A percentile compares a stretch with the other conserved stretches of the same genome.
Conservation (phyloP, 2,888 invertebrate genomes). For the Limnephilus auricula region DNA sequence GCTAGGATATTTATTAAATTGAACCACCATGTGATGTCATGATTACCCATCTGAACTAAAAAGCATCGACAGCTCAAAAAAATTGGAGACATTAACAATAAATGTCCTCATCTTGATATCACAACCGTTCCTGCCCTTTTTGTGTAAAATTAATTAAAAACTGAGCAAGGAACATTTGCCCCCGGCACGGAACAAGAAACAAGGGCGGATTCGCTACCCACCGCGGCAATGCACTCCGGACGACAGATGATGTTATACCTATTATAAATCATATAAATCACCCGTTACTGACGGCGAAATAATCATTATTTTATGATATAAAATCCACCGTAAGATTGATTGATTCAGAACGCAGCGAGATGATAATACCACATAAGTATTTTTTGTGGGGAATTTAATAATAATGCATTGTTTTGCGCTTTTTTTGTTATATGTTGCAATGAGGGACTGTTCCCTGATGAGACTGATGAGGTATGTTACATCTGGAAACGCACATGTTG, state of each 20-base stretch:
- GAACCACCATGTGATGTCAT: neutral
- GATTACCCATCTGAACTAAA: neutral
- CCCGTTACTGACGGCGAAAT: neutral
- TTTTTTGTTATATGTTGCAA: neutral
- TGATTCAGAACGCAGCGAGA: constrained; percentile 22
- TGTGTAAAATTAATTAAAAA: constrained; percentile 7
- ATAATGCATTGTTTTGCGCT: neutral
- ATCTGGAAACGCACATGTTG: neutral
- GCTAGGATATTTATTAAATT: too few species aligned
- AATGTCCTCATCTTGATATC: neutral
- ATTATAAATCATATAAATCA: constrained; percentile 32
- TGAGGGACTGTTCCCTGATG: neutral
- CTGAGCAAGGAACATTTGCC: neutral
- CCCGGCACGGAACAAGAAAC: neutral
- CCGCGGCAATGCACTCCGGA: neutral
- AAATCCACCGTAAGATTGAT: constrained; percentile 6
- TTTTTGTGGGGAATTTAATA: constrained; percentile 11
- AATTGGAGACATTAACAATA: neutral
- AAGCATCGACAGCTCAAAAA: neutral
- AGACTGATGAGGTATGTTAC: neutral
- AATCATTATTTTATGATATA: neutral
- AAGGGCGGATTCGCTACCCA: constrained; percentile 18
- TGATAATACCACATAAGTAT: neutral
- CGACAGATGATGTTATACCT: neutral
- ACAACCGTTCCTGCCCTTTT: neutral